Evolutionary conservation across 2,797 vertebrate genomes (phyloP).

Genomic region (Halcyon leucocephala): DNA sequence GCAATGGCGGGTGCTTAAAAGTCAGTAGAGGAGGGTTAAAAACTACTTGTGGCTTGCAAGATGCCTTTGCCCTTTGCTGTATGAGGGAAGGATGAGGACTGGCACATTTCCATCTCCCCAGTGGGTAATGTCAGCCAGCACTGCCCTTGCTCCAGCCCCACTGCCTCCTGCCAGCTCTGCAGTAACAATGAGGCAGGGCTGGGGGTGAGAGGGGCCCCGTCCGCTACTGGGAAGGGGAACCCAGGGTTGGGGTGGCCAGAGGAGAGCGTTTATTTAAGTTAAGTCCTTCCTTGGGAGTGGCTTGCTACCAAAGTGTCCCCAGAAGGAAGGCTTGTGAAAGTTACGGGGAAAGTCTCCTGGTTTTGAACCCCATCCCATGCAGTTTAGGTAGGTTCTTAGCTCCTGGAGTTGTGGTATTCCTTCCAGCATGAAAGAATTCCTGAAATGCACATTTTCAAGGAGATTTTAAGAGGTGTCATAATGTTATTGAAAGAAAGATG

Average conservation of each 20-base stretch:
- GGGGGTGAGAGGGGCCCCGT: background rate
- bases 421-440: background rate
- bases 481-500: background rate
- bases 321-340: background rate
- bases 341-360: background rate
- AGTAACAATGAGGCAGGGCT: background rate
- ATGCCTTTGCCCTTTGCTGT: background rate
- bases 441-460: background rate
- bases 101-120: background rate
- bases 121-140: background rate
- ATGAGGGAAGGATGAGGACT: background rate
- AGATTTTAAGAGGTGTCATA: background rate
- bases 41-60: fast-evolving
- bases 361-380: background rate
- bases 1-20: background rate
- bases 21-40: background rate
- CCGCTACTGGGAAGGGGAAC: background rate
- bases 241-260: fast-evolving
- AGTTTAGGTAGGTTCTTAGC: background rate
- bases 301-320: background rate
- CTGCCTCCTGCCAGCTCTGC: background rate
- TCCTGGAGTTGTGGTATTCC: background rate
- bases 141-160: background rate
- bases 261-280: background rate
- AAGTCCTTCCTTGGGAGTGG: background rate